Conservation (phyloP, 2,113 vertebrate species). For the Nyctereutes procyonoides region DNA sequence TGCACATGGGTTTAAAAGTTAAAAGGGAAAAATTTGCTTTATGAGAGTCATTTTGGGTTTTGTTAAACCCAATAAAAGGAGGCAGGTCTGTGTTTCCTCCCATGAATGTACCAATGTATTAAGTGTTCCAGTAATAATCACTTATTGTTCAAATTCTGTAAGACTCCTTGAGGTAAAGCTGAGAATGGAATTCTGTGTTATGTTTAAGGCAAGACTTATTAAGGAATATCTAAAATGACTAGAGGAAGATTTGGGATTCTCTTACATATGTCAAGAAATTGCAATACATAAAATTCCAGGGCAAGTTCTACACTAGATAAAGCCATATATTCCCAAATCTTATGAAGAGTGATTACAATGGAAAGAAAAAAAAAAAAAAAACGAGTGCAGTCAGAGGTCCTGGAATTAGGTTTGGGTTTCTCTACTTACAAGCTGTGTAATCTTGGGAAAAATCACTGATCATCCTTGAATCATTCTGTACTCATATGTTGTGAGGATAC, state of each 20-base stretch:
- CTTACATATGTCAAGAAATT: neutral
- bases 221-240: neutral
- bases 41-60: conserved; percentile 68
- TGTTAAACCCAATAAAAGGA: conserved; percentile 56
- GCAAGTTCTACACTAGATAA: neutral
- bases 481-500: neutral
- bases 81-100: conserved; percentile 41
- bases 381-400: neutral
- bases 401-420: neutral
- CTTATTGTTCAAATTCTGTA: conserved; percentile 50
- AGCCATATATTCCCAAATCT: neutral
- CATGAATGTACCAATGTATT: conserved; percentile 19
- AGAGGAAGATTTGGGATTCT: neutral
- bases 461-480: neutral
- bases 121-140: conserved; percentile 49
- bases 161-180: neutral
- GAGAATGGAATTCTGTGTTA: conserved; percentile 46
- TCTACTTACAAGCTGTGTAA: neutral
- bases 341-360: neutral
- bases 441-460: neutral
- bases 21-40: conserved; percentile 72
- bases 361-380: neutral
- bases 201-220: neutral
- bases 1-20: conserved; percentile 68
- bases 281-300: neutral